A percentile compares a stretch with the other conserved stretches of the same genome.
Conservation (phyloP, 2,888 invertebrate genomes). For the Stenodera caucasica region DNA sequence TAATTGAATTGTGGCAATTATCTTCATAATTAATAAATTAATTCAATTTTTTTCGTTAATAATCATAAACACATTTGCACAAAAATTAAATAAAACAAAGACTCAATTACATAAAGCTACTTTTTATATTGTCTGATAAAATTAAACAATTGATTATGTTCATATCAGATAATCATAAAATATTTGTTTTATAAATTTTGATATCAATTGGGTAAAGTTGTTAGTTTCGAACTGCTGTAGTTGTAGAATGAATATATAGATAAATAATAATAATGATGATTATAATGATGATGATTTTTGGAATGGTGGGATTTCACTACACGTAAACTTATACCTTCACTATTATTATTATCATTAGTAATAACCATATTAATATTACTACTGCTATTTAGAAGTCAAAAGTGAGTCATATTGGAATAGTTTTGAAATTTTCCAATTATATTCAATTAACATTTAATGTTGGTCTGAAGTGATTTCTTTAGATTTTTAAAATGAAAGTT, state of each 20-base stretch:
- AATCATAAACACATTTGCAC: background rate
- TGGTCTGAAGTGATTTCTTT: no score
- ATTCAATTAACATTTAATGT: no score
- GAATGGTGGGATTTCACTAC: background rate
- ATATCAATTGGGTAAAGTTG: background rate
- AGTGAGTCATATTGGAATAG: no score
- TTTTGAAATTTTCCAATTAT: no score
- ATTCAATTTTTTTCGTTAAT: background rate
- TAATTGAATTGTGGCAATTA: background rate
- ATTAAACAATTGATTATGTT: background rate
- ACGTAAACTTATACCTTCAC: no score
- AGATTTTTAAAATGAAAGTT: no score
- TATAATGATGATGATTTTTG: background rate
- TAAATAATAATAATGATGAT: background rate
- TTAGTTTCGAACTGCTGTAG: background rate
- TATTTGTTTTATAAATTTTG: background rate
- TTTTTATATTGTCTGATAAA: constrained; percentile 1
- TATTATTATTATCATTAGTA: no score
- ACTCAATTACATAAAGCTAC: no score
- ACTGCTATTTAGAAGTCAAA: background rate
- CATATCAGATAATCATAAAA: background rate
- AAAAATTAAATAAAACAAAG: background rate
- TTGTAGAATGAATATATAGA: background rate
- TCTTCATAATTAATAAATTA: background rate
- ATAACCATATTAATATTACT: no score